Conservation (phyloP, 2,888 invertebrate species). For the Thumatha senex region DNA sequence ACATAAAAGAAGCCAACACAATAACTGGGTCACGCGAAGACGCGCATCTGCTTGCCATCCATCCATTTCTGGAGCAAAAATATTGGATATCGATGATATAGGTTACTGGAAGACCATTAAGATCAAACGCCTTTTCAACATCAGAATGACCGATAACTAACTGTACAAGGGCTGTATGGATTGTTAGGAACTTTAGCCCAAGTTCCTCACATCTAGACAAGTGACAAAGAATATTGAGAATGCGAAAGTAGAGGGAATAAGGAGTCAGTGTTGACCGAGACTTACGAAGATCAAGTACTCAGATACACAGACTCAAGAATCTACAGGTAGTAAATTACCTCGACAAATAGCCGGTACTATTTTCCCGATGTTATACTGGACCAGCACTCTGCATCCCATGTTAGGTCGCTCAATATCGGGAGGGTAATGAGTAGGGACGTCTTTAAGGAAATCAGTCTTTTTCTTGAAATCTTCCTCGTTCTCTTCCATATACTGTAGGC, state of each 20-base stretch:
- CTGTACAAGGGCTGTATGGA: too few relatives aligned
- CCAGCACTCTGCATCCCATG: constrained; percentile 92
- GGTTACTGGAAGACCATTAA: background rate
- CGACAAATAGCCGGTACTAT: constrained; percentile 87
- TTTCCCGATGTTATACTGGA: constrained; percentile 89
- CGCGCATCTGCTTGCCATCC: constrained; percentile 90
- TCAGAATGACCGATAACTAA: too few relatives aligned
- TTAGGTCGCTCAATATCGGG: constrained; percentile 91
- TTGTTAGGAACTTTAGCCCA: too few relatives aligned
- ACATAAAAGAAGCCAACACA: constrained; percentile 88
- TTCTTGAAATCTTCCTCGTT: constrained; percentile 95
- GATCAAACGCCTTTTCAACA: background rate
- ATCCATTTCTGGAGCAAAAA: constrained; percentile 84
- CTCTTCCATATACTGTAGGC: constrained; percentile 91
- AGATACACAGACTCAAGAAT: too few relatives aligned
- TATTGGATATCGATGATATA: background rate
- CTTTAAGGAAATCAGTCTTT: constrained; percentile 89
- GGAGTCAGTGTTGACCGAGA: too few relatives aligned
- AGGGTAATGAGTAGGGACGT: constrained; percentile 89
- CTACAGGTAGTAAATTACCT: constrained; percentile 44
- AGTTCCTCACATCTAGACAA: too few relatives aligned
- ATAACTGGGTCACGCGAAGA: constrained; percentile 88
- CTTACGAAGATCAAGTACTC: too few relatives aligned
- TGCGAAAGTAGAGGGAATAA: too few relatives aligned
- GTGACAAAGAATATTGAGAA: too few relatives aligned